Evolutionary conservation across 2,888 invertebrate genomes (phyloP), one percentile per base, ranked within the genome.

Genomic region (Lottia gigantea): DNA sequence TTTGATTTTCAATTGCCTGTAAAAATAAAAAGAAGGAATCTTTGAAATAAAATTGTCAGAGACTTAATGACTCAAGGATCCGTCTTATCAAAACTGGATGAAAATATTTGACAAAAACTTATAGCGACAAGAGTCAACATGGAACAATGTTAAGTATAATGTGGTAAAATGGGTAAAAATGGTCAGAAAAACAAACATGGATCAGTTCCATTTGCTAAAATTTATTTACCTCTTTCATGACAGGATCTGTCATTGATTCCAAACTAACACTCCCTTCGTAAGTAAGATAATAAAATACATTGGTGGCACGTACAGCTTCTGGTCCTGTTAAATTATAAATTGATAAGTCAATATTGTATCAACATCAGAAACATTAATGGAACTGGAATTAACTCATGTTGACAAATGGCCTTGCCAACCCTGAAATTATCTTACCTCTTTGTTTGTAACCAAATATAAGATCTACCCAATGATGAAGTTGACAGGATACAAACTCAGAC

Each of bases 401-500:
- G n/a, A n/a, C n/a, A n/a, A n/a, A n/a, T n/a, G n/a, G n/a, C n/a
- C n/a, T n/a, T n/a, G n/a, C n/a, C n/a, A n/a, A n/a, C n/a, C n/a
- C n/a, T n/a, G n/a, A n/a, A n/a, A n/a, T n/a, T n/a, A n/a, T n/a
- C 63, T 85, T 89, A 92, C 95, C 99, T 91, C 96, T 92, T 88
- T 99, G 99, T 89, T 99, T 99, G 90, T 99, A 99, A 77, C 99
- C 99, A 88, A 99, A 99, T 85, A 99, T 97, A 78, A 99, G 92
- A 90, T 99, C 99, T 83, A 99, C 98, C 99, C 99, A 99, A 89
- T 99, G 98, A 87, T 99, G 98, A 78, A 99, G 92, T 90, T 99
- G 99, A 88, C 99, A 99, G 74, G 98, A 98, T 23, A 99, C 99
- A 87, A 99, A 97, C 90, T 99, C 99, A 0, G 98, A 98, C 89